Evolutionary conservation across 2,888 invertebrate genomes (phyloP), one percentile per base, ranked within the genome.

Genomic region (Dryobota labecula): DNA sequence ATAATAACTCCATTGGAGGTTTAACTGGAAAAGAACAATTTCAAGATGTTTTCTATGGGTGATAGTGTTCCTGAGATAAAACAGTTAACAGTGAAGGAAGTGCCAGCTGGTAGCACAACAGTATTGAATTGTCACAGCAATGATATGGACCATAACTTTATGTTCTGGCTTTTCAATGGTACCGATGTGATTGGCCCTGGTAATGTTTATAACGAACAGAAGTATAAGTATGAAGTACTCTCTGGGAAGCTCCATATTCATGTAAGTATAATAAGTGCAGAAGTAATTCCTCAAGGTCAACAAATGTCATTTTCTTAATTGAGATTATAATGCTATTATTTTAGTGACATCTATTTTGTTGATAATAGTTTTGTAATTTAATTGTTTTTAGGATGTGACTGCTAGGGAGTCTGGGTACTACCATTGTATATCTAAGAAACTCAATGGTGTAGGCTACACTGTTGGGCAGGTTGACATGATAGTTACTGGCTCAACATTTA

Each of bases 191-290:
- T 97, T 79, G 97, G 97, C 2, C 97, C 97, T 33, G 97, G 96
- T 49, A 97, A 97, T 93, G 86, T 92, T 53, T 95, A 96, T 87
- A 96, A 97, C 90, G 94, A 94, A 79, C 92, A 94, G 60, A 97
- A 97, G 91, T 97, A 97, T 88, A 97, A 97, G 88, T 97, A 97
- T 92, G 97, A 97, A 92, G 97, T 97, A 18, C 92, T 97, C 58
- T 97, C 97, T 61, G 97, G 97, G 83, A 97, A 96, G 85, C 95
- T 97, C 49, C 96, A 95, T 69, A 97, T 97, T 82, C 95, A 96
- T 96, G 97, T 97, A 91, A 96, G 96, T 94, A 80, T 41, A 51
- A 41, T 36, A 49, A 33, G 18, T 66, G 15, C 36, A 54, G 7
- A 24, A 47, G 24, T 53, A 49, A 51, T 41, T 49, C 43, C 38